Evolutionary conservation across 2,888 invertebrate genomes (phyloP), one percentile per base, ranked within the genome.

Genomic region (Hirudinaria manillensis): DNA sequence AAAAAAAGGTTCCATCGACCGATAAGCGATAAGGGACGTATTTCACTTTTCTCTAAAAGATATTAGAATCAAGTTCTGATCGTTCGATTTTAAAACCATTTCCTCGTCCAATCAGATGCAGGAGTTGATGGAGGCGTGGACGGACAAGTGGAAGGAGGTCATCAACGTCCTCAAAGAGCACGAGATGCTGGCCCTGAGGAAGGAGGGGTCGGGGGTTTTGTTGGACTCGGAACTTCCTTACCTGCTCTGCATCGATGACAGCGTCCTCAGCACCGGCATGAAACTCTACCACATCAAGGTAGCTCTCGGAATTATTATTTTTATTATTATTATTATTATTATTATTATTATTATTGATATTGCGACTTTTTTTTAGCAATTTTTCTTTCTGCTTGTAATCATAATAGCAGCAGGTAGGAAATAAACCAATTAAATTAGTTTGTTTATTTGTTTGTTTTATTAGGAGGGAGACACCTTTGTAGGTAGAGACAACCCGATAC

Each of bases 51-150:
- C 29, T 21, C 24, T 32, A 10, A 29, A n/a, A 55, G 19, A 6
- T 29, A 13, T 19, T 55, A 13, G 36, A 0, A 4, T 4, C 24
- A 19, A 53, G 13, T 24, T 70, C 38, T 21, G 19, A 61, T 16
- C 19, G 61, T 16, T 61, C 7, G 29, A 61, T 24, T 29, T 61
- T 32, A 70, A 51, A 45, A 45, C n/a, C 29, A 32, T 2, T 32
- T 36, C 7, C n/a, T 27, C 16, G 38, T 27, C 2, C 29, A 27
- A 61, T 16, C 76, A 84, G 83, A 81, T 84, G 76, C 83, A 83
- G 79, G 82, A 83, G 16, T 76, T 95, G 77, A 94, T 94, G 0
- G 93, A 94, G 85, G 93, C 93, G 83, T 95, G 94, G 94, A 91
- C 93, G 4, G 93, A 93, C 83, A 94, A 94, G 84, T 95, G 94